Base-by-base conservation (phyloP, 2,113 vertebrate genomes). In the Naja naja region DNA sequence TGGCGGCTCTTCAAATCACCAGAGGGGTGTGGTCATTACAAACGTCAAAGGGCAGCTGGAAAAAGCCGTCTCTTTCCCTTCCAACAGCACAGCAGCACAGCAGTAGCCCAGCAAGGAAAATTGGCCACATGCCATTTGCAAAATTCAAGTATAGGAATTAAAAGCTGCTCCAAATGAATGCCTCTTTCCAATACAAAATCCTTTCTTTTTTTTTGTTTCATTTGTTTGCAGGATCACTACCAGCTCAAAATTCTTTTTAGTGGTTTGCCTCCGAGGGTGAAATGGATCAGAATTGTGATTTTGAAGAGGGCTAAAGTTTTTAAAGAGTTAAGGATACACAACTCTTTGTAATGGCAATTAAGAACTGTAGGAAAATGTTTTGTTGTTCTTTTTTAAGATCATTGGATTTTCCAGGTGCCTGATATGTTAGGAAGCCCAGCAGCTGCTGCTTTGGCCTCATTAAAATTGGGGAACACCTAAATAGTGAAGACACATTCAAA, bases 1-100 rank as follows among this genome's bases (percentile, higher is more conserved):
- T 98, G 98, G 98, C 97, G 98, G 98, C 98, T 98, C 98, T 98
- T 96, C 95, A 97, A 97, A 96, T 69, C 93, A 95, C 93, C 97
- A 97, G 96, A 86, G 97, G 96, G 98, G 98, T 98, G 98, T 98
- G 98, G 98, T 97, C 97, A 97, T 91, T 94, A 89, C 91, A 3
- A 91, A 94, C 45, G 89, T 23, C 91, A 94, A 87, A 91, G 95
- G 93, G 97, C 95, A 93, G 93, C 95, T 91, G 89, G 96, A 56
- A 88, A 92, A 92, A 55, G 95, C 25, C 91, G 1, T 91, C 45
- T 55, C 47, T 45, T 58, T 23, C 43, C 30, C 30, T 45, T 49
- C 54, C 18, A 2, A 30, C 34, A 39, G 47, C 47, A 22, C 58
- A 49, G 47, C 47, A 49, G 47, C 47, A 9, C 47, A 39, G 52